phyloP scores from a whole-genome alignment of 2,888 invertebrate genomes.

The Melanargia galathea region DNA sequence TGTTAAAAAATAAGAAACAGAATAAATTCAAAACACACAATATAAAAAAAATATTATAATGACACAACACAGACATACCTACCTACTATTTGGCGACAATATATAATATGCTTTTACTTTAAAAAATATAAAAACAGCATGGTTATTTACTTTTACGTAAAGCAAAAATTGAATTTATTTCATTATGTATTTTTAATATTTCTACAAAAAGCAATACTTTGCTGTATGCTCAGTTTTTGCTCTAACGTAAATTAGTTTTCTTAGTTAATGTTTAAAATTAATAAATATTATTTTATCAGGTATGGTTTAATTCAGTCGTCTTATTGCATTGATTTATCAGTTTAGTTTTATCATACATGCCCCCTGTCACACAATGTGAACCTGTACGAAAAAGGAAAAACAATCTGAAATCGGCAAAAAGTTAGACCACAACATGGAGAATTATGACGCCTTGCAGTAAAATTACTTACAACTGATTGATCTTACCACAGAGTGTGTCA shows the following conservation, averaged over 20 bases:
- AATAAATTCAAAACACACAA: slow-evolving; percentile 11
- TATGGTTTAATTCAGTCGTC: slow-evolving; percentile 48
- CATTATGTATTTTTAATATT: neutral
- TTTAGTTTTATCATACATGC: slow-evolving; percentile 73
- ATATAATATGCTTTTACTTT: slow-evolving; percentile 16
- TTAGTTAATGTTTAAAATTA: slow-evolving; percentile 10
- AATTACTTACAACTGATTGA: slow-evolving; percentile 26
- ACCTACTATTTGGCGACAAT: slow-evolving; percentile 23
- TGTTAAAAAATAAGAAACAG: neutral
- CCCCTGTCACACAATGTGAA: slow-evolving; percentile 80
- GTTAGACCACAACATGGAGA: slow-evolving; percentile 27
- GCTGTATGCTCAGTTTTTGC: slow-evolving; percentile 33
- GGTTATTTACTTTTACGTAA: slow-evolving; percentile 43
- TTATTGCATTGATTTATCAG: slow-evolving; percentile 46
- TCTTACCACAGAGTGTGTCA: slow-evolving; percentile 77
- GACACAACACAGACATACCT: slow-evolving; percentile 31
- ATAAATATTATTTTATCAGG: slow-evolving; percentile 38
- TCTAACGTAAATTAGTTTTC: slow-evolving; percentile 35
- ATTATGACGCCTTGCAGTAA: slow-evolving; percentile 42
- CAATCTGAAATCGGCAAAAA: slow-evolving; percentile 30
- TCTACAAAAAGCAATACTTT: neutral
- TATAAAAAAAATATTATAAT: slow-evolving; percentile 25
- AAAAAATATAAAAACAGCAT: slow-evolving; percentile 34
- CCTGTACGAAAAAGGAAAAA: slow-evolving; percentile 46
- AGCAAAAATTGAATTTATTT: slow-evolving; percentile 45